Evolutionary conservation across 2,113 vertebrate species (phyloP).

Genomic region (Sula dactylatra): DNA sequence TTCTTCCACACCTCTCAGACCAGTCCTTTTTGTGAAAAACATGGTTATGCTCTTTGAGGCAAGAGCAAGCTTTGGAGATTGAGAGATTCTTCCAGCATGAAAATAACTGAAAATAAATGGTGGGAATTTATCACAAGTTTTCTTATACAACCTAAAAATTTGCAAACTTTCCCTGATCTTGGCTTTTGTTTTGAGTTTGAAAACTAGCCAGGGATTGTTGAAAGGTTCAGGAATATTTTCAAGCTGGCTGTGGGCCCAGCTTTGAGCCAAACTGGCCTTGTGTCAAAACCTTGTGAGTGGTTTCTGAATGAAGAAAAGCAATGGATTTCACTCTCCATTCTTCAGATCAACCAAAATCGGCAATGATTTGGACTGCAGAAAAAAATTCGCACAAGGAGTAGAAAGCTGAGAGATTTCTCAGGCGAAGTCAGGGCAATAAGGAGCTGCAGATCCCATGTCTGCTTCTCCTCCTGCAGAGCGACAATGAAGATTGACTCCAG

Average conservation of each 20-base stretch:
- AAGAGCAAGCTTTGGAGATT: background rate
- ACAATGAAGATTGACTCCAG: background rate
- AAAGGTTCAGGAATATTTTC: slow-evolving; percentile 55
- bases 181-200: slow-evolving; percentile 47
- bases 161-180: slow-evolving; percentile 30
- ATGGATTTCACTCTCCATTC: background rate
- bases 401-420: background rate
- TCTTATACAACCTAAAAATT: background rate
- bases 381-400: background rate
- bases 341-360: background rate
- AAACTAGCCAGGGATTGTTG: slow-evolving; percentile 53
- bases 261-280: slow-evolving; percentile 38
- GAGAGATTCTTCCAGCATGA: background rate
- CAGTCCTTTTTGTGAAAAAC: background rate
- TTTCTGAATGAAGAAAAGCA: slow-evolving; percentile 57
- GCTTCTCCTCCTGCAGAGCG: background rate
- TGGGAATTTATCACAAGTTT: slow-evolving; percentile 4
- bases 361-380: background rate
- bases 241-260: background rate
- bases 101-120: background rate
- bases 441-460: background rate
- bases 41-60: background rate
- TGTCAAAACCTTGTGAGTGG: slow-evolving; percentile 46
- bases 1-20: background rate
- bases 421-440: background rate